phyloP scores from a whole-genome alignment of 2,888 invertebrate genomes.

The Pseudococcus longispinus region DNA sequence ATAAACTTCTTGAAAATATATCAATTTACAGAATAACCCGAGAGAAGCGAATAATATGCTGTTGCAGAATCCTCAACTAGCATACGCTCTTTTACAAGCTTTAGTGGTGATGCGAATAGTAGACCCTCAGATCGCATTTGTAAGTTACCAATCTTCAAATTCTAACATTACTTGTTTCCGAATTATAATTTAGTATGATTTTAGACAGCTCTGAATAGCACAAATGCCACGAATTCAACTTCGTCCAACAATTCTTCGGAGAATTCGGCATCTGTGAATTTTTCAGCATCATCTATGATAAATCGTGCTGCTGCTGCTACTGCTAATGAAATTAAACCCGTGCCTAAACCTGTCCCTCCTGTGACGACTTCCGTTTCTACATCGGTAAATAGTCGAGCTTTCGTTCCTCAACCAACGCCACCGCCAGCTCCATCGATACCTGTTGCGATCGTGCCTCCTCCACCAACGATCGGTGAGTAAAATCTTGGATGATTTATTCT shows the following conservation, averaged over 20 bases:
- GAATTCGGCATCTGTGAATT: not conserved
- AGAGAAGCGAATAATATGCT: conserved; percentile 96
- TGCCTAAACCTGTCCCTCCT: not conserved
- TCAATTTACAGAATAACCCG: conserved; percentile 79
- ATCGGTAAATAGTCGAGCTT: not conserved
- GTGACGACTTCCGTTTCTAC: not conserved
- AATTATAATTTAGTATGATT: not conserved
- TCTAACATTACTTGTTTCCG: not conserved
- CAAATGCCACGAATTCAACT: not conserved
- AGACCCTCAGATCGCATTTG: conserved; percentile 92
- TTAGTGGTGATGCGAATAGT: conserved; percentile 99
- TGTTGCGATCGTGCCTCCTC: conserved; percentile 18
- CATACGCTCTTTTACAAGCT: conserved; percentile 95
- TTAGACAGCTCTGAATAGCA: conserved; percentile 40
- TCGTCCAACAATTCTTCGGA: conserved; percentile 5
- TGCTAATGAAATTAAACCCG: not conserved
- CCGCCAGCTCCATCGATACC: conserved; percentile 53
- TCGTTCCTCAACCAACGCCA: conserved; percentile 59
- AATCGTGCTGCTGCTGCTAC: conserved; percentile 15
- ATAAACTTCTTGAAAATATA: not conserved
- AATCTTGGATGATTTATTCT: conserved; percentile 57
- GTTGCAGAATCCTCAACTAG: conserved; percentile 94
- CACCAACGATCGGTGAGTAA: conserved; percentile 34
- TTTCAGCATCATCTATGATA: conserved; percentile 45
- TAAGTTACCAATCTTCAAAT: conserved; percentile 64